Percentiles rank a stretch among this genome's conserved stretches.
These are phyloP conservation scores for Chrysemys picta DNA, from an alignment of 2,113 vertebrate species.

Conservation along the genomic window DNA sequence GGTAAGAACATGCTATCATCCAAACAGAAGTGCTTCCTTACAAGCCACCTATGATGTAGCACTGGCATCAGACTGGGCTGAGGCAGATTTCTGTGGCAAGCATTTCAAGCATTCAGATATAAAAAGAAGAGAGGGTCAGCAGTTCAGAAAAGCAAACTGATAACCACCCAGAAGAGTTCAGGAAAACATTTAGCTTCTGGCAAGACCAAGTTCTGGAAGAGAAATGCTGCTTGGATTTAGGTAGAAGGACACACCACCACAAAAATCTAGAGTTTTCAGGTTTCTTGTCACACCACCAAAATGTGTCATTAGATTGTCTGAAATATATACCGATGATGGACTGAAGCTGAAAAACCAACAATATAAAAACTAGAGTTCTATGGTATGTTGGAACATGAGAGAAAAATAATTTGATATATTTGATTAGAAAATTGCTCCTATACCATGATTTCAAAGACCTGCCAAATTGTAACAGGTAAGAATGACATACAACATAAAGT, in stretches of 20 bases:
- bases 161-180: slow-evolving; percentile 32
- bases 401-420: slow-evolving; percentile 31
- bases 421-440: slow-evolving; percentile 22
- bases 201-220: slow-evolving; percentile 33
- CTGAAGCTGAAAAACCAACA: slow-evolving; percentile 55
- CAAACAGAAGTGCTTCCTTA: neutral
- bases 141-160: slow-evolving; percentile 38
- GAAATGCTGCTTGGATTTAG: slow-evolving; percentile 37
- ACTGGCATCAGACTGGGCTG: neutral
- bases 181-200: slow-evolving; percentile 36
- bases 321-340: slow-evolving; percentile 32
- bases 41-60: neutral
- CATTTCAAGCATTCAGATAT: slow-evolving; percentile 13
- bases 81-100: neutral
- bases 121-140: slow-evolving; percentile 16
- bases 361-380: slow-evolving; percentile 34
- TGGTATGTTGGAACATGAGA: neutral
- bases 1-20: neutral
- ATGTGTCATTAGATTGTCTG: slow-evolving; percentile 24
- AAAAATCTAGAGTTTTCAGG: slow-evolving; percentile 12
- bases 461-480: slow-evolving; percentile 46
- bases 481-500: slow-evolving; percentile 52
- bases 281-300: slow-evolving; percentile 40
- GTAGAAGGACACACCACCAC: slow-evolving; percentile 25
- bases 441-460: slow-evolving; percentile 6